Evolutionary conservation across 2,888 invertebrate species (phyloP), one percentile per base, ranked within the genome.

Genomic region (Andrena marginata): DNA sequence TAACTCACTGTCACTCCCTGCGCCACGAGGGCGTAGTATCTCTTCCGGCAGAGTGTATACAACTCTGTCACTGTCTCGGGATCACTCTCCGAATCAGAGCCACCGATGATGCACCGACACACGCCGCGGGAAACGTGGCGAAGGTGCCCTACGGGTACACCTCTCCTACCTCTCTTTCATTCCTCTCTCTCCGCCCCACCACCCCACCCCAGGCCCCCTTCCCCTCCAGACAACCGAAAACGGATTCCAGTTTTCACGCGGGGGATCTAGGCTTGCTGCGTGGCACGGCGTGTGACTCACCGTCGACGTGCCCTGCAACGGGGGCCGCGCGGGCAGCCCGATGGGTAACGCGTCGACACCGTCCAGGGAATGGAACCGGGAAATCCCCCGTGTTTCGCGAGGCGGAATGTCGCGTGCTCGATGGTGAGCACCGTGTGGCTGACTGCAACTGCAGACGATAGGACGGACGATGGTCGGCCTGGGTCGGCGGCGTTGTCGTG

Each of bases 391-490:
- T 31, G 1, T 26, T 26, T 67, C 26, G 60, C 70, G 67, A 68
- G 75, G 35, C 70, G 64, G 69, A 79, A 60, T 68, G 67, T 85
- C 82, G 85, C 77, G 87, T 87, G 86, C 77, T 84, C 77, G 73
- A 76, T 81, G 79, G 86, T 75, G 67, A 79, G 88, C 84, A 72
- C 79, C 82, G 82, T 23, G 56, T 80, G 67, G 77, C 73, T 80
- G 87, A 88, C 84, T 88, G 89, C 89, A 88, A 87, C 89, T 87
- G 86, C 84, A 84, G 84, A 87, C 85, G 89, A 74, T 80, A 56
- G 80, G 80, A 87, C 80, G 87, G 83, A 82, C 80, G 85, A 88
- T 85, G 85, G 76, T 88, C 85, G 77, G 77, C 85, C 42, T 42
- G 42, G 86, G 64, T 82, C 82, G 78, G 75, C 84, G 84, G 76